These are phyloP conservation scores for Ophthalmolycus amberensis DNA, from an alignment of 2,113 vertebrate species.

Conservation along the genomic window DNA sequence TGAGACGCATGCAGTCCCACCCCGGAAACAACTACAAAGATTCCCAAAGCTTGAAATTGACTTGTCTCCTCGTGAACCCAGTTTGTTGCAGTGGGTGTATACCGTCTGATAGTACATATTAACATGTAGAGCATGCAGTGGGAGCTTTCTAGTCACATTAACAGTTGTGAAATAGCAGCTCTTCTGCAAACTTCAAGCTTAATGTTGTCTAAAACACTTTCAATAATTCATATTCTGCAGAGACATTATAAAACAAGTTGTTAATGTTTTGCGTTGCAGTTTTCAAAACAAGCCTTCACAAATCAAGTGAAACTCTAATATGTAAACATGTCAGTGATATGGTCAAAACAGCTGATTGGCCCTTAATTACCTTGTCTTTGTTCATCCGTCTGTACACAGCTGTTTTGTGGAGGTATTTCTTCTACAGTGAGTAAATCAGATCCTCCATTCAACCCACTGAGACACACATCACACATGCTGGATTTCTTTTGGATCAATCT, in stretches of 20 bases:
- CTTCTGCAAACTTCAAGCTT: neutral
- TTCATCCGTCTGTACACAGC: no score
- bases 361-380: no score
- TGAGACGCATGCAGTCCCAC: constrained; percentile 5
- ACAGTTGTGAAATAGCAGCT: neutral
- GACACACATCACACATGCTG: no score
- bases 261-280: neutral
- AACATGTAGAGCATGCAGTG: constrained; percentile 1
- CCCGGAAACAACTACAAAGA: constrained; percentile 22
- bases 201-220: neutral
- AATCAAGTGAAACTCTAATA: neutral
- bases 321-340: neutral
- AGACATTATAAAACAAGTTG: neutral
- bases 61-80: neutral
- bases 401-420: no score
- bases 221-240: neutral
- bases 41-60: neutral
- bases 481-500: no score
- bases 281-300: neutral
- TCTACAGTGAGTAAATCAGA: no score
- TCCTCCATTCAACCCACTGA: no score
- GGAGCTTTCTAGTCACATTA: neutral
- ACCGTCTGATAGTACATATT: neutral
- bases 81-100: neutral
- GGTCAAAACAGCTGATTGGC: no score